Evolutionary conservation across 2,888 invertebrate genomes (phyloP), one percentile per base, ranked within the genome.

Genomic region (Andrena minutula): DNA sequence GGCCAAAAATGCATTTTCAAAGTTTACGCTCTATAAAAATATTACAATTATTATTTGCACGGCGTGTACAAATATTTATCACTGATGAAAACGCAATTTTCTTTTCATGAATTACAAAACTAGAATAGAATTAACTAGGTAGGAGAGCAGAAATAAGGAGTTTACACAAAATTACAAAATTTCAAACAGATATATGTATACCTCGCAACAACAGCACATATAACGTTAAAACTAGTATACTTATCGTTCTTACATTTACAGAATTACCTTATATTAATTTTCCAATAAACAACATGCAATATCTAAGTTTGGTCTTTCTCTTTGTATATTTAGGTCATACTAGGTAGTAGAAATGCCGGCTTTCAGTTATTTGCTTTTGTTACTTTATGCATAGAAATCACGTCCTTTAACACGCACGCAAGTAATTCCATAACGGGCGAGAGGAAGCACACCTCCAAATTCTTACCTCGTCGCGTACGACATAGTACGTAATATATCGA

Each of bases 191-290:
- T 80, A 86, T 86, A 89, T 71, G 72, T 85, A 89, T 85, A 87
- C 86, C 86, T 89, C 89, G 88, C 86, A 91, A 90, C 87, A 88
- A 88, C 89, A 91, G 89, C 90, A 90, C 89, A 90, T 90, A 88
- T 86, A 89, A 89, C 88, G 75, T 86, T 85, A 89, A 56, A 87
- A 83, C 76, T 87, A 87, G 72, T 78, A 79, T 78, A 79, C 81
- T 86, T 88, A 87, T 41, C 41, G 83, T 75, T 75, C 79, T 86
- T 83, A 86, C 82, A 86, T 49, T 79, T 83, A 85, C 76, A 82
- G 84, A 80, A 75, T 78, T 85, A 85, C 80, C 88, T 90, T 89
- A 88, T 74, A 73, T 85, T 88, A 89, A 71, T 83, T 71, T 88
- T 89, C 79, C 82, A 87, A 86, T 83, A 88, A 86, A 88, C 69